A percentile compares a stretch with the other conserved stretches of the same genome.
phyloP scores from a whole-genome alignment of 1,140 invertebrate genomes.

The Habropoda laboriosa region DNA sequence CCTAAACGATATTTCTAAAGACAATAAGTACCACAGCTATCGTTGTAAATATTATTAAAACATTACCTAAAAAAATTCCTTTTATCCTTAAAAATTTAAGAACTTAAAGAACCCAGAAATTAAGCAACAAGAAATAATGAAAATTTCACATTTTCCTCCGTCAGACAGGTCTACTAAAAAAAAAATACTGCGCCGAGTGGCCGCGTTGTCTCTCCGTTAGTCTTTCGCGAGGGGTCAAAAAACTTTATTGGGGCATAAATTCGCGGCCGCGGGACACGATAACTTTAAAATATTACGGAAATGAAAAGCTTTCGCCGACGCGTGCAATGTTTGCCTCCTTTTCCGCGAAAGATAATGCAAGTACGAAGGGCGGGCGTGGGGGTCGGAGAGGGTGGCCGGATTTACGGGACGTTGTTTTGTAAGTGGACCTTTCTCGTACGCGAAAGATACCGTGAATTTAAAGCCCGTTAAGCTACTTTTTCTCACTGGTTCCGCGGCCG shows the following conservation, averaged over 20 bases:
- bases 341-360: constrained; percentile 80
- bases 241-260: constrained; percentile 78
- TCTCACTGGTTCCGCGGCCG: constrained; percentile 50
- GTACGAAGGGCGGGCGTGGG: constrained; percentile 24
- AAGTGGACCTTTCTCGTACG: constrained; percentile 71
- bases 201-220: constrained; percentile 39
- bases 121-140: too few relatives aligned
- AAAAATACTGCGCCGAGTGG: constrained; percentile 24
- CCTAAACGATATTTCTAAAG: too few relatives aligned
- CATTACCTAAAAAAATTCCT: too few relatives aligned
- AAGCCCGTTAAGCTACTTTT: constrained; percentile 70
- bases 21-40: too few relatives aligned
- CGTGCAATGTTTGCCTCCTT: constrained; percentile 76
- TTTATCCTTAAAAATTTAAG: too few relatives aligned
- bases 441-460: constrained; percentile 76
- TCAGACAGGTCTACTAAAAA: too few relatives aligned
- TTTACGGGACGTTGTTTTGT: constrained; percentile 77
- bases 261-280: constrained; percentile 75
- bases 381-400: constrained; percentile 63
- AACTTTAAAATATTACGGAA: constrained; percentile 81
- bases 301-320: constrained; percentile 79
- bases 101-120: too few relatives aligned
- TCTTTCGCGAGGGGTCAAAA: constrained; percentile 60
- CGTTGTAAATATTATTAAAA: too few relatives aligned
- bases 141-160: too few relatives aligned